phyloP scores from a whole-genome alignment of 1,140 invertebrate species.

The Drosophila albomicans region DNA sequence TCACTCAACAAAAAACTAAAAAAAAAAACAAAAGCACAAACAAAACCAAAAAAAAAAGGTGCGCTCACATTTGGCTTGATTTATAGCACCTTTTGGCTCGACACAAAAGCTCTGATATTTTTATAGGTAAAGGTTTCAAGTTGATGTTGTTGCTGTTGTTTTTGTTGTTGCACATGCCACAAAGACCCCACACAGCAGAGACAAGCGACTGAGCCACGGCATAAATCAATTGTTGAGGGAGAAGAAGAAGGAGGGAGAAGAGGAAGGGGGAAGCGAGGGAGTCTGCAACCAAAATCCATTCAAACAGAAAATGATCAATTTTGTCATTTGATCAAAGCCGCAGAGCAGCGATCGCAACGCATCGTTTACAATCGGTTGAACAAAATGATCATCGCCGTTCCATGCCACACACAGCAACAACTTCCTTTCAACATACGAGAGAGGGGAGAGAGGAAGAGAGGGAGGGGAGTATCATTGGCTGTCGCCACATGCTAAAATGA shows the following conservation, averaged over 20 bases:
- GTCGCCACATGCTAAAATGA: conserved; percentile 82
- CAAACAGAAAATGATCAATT: conserved; percentile 84
- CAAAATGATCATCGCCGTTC: conserved; percentile 77
- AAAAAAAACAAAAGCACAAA: conserved; percentile 2
- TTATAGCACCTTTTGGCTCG: conserved; percentile 79
- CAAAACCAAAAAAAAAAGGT: conserved; percentile 53
- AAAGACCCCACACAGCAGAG: conserved; percentile 61
- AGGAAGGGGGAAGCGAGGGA: background rate
- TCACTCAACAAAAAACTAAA: conserved; percentile 10
- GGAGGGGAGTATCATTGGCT: conserved; percentile 33
- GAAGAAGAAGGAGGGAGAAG: background rate
- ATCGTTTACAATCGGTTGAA: conserved; percentile 82
- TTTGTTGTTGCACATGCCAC: conserved; percentile 71
- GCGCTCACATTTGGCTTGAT: conserved; percentile 72
- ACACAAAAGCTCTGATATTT: conserved; percentile 78
- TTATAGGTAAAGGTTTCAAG: conserved; percentile 58
- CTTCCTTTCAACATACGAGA: conserved; percentile 49
- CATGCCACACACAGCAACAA: conserved; percentile 43
- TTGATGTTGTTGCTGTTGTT: conserved; percentile 25
- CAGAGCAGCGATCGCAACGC: conserved; percentile 80
- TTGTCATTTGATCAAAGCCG: conserved; percentile 84
- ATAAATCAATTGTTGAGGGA: conserved; percentile 75
- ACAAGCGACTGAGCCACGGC: conserved; percentile 46
- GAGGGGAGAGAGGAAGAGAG: background rate
- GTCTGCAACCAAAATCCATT: conserved; percentile 70